Conservation (phyloP, 2,113 vertebrate genomes). For the Tachuris rubrigastra region DNA sequence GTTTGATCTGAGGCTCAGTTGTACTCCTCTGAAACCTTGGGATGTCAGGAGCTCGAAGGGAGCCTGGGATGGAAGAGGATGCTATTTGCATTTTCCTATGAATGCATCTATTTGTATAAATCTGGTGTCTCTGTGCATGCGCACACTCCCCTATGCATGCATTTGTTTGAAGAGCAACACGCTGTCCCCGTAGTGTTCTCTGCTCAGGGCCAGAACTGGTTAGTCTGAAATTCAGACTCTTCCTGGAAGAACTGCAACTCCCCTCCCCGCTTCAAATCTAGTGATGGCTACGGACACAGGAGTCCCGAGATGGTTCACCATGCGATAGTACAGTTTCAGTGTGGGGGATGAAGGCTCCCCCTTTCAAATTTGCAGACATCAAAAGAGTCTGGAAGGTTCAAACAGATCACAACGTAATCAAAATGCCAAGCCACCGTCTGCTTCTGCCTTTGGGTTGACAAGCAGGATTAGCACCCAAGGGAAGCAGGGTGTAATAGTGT, state of each 20-base stretch:
- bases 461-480: slow-evolving; percentile 61
- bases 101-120: slow-evolving; percentile 66
- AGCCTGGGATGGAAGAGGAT: slow-evolving; percentile 37
- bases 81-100: slow-evolving; percentile 68
- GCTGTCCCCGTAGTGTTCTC: slow-evolving; percentile 3
- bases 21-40: slow-evolving; percentile 68
- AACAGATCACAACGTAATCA: slow-evolving; percentile 65
- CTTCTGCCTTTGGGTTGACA: slow-evolving; percentile 63
- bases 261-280: not conserved
- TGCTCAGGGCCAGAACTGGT: slow-evolving; percentile 6
- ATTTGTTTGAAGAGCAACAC: slow-evolving; percentile 48
- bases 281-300: not conserved
- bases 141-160: not conserved
- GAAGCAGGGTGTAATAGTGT: slow-evolving; percentile 66
- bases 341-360: slow-evolving; percentile 41
- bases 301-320: slow-evolving; percentile 25
- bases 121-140: slow-evolving; percentile 42
- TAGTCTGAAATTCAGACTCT: slow-evolving; percentile 33
- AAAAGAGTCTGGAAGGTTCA: slow-evolving; percentile 67
- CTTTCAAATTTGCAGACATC: slow-evolving; percentile 62
- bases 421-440: slow-evolving; percentile 61
- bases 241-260: slow-evolving; percentile 9
- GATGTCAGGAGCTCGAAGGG: slow-evolving; percentile 62
- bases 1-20: slow-evolving; percentile 66
- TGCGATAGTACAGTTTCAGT: not conserved